These are phyloP conservation scores for Rhinoderma darwinii DNA, from an alignment of 2,113 vertebrate species.

Conservation along the genomic window DNA sequence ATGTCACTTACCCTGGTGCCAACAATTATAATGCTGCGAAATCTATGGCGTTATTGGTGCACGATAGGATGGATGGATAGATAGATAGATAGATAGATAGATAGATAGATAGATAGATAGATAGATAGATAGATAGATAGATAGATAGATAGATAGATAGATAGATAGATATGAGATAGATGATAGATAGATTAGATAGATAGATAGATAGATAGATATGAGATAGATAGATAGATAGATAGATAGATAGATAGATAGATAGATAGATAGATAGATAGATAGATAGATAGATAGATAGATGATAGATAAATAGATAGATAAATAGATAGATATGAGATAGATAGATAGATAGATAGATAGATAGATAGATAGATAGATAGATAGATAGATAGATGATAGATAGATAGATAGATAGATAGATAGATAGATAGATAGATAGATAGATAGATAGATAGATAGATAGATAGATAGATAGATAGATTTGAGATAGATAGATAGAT, in stretches of 20 bases:
- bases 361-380: slow-evolving; percentile 28
- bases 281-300: slow-evolving; percentile 28
- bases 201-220: no score
- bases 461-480: no score
- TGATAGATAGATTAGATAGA: slow-evolving; percentile 13
- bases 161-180: not conserved
- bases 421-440: not conserved
- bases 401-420: not conserved
- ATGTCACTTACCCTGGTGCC: no score
- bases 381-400: not conserved
- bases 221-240: slow-evolving; percentile 28
- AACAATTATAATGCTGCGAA: no score
- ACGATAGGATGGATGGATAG: no score
- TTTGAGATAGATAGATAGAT: not conserved
- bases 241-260: slow-evolving; percentile 14
- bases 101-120: no score
- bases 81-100: no score
- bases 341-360: slow-evolving; percentile 24
- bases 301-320: slow-evolving; percentile 36
- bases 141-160: slow-evolving; percentile 20
- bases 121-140: no score
- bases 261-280: slow-evolving; percentile 27
- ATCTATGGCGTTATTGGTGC: no score
- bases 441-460: no score
- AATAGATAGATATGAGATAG: slow-evolving; percentile 2